Percentiles rank a stretch among this genome's conserved stretches.
These are phyloP conservation scores for Timandra comae DNA, from an alignment of 2,888 invertebrate species.

Conservation along the genomic window DNA sequence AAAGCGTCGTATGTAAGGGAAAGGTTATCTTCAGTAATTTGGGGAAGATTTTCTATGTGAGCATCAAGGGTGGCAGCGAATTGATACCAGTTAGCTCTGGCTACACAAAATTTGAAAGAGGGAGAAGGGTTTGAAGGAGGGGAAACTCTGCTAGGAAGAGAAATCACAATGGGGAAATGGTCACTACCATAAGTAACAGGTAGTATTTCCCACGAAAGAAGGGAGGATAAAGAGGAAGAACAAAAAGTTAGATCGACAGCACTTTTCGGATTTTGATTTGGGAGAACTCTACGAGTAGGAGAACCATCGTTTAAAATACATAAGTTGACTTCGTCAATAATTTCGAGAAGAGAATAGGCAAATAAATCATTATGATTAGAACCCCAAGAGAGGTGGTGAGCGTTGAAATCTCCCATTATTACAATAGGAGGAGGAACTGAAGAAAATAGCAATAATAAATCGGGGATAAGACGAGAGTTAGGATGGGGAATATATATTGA, in stretches of 20 bases:
- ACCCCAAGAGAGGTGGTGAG: background rate
- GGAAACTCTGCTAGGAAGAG: background rate
- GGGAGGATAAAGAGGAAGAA: background rate
- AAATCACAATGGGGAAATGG: background rate
- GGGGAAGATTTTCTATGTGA: background rate
- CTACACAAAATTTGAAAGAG: background rate
- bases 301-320: background rate
- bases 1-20: background rate
- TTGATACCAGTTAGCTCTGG: background rate
- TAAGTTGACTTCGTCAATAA: background rate
- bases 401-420: no score
- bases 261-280: no score
- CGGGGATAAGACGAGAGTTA: background rate
- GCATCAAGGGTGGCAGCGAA: background rate
- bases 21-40: background rate
- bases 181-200: background rate
- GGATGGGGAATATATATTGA: background rate
- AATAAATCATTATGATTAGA: background rate
- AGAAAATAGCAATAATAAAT: background rate
- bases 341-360: background rate
- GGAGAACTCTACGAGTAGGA: no score
- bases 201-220: background rate
- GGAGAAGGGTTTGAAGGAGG: background rate
- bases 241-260: background rate
- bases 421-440: background rate